These are phyloP conservation scores for Cactoblastis cactorum DNA, from an alignment of 2,888 invertebrate genomes.

Conservation along the genomic window DNA sequence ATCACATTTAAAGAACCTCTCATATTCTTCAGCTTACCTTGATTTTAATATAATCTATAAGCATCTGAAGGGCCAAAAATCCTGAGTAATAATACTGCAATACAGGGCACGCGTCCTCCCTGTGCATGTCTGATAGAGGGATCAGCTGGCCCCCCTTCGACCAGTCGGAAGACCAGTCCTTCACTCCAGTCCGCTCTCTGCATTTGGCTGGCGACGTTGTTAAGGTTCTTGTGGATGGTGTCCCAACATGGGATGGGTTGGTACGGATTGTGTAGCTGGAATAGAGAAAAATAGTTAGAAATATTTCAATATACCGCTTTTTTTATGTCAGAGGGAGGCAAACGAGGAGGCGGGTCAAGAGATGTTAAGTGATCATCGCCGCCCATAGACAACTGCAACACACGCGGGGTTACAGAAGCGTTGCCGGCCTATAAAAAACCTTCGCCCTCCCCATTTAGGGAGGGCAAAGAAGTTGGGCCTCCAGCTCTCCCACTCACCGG, in stretches of 20 bases:
- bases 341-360: no score
- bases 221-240: slow-evolving; percentile 82
- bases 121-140: slow-evolving; percentile 79
- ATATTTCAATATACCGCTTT: no score
- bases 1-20: no score
- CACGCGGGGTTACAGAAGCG: no score
- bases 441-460: no score
- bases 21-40: slow-evolving; percentile 79
- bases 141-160: slow-evolving; percentile 70
- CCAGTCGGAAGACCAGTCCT: slow-evolving; percentile 81
- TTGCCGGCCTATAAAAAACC: no score
- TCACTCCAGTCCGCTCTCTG: slow-evolving; percentile 78
- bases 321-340: no score
- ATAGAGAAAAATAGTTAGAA: neutral
- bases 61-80: slow-evolving; percentile 85
- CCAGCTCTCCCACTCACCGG: no score
- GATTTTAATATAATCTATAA: slow-evolving; percentile 86
- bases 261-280: slow-evolving; percentile 85
- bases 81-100: slow-evolving; percentile 88
- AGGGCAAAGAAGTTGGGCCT: no score
- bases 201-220: slow-evolving; percentile 84
- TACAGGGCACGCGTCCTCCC: slow-evolving; percentile 85
- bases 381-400: no score
- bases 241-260: slow-evolving; percentile 82
- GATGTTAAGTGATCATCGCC: no score